A percentile compares a stretch with the other conserved stretches of the same genome.
These are phyloP conservation scores for Semnopithecus entellus DNA, from an alignment of 2,113 vertebrate genomes.

Conservation along the genomic window DNA sequence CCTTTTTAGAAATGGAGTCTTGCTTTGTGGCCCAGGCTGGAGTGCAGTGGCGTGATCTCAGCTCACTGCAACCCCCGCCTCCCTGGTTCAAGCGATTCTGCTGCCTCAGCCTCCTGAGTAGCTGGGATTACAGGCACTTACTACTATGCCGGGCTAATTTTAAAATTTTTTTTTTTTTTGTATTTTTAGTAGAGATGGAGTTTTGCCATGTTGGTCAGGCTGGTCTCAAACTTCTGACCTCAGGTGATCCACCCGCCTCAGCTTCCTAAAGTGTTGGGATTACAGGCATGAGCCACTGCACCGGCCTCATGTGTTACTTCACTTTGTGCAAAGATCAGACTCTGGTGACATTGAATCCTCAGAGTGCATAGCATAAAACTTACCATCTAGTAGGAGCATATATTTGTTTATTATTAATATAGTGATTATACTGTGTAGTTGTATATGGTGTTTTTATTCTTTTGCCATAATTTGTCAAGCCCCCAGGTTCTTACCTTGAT, in stretches of 20 bases:
- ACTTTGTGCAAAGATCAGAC: background rate
- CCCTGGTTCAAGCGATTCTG: background rate
- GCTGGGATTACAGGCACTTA: too few relatives aligned
- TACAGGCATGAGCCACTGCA: too few relatives aligned
- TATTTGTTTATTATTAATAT: background rate
- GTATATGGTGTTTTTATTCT: background rate
- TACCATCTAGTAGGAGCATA: background rate
- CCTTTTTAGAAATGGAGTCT: too few relatives aligned
- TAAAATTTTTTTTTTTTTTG: background rate
- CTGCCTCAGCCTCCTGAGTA: background rate
- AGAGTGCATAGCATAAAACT: background rate
- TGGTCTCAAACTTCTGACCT: too few relatives aligned
- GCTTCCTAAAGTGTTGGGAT: too few relatives aligned
- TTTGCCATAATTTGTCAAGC: background rate
- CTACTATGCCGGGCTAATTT: background rate
- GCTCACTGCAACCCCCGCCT: background rate
- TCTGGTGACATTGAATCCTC: background rate
- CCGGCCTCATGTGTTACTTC: background rate
- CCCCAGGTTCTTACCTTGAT: conserved; percentile 84
- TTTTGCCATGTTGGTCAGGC: too few relatives aligned
- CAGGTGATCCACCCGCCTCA: too few relatives aligned
- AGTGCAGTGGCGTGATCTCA: background rate
- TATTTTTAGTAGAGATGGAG: too few relatives aligned
- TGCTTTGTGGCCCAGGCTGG: background rate
- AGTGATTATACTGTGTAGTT: background rate